phyloP scores from a whole-genome alignment of 2,888 invertebrate species.

The Mimumesa dahlbomi region DNA sequence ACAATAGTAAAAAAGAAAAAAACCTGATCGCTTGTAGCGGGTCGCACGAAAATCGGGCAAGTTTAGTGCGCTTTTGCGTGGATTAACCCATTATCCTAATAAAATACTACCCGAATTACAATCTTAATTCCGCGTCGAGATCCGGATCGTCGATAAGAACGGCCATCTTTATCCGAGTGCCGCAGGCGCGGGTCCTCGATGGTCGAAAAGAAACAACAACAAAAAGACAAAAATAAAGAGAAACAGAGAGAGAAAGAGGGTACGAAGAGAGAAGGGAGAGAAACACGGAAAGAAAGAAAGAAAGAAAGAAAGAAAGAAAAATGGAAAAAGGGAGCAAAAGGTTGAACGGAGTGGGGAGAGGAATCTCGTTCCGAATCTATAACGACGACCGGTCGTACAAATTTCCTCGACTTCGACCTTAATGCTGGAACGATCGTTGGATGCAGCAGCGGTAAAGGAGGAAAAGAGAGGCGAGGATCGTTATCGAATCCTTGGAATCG shows the following conservation, averaged over 20 bases:
- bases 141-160: slow-evolving; percentile 49
- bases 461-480: slow-evolving; percentile 27
- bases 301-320: too few relatives aligned
- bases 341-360: neutral
- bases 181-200: slow-evolving; percentile 23
- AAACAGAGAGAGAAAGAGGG: too few relatives aligned
- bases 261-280: too few relatives aligned
- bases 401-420: slow-evolving; percentile 62
- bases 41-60: too few relatives aligned
- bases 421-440: slow-evolving; percentile 32
- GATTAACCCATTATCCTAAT: slow-evolving; percentile 47
- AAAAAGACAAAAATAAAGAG: too few relatives aligned
- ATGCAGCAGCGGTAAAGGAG: neutral
- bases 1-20: too few relatives aligned
- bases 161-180: slow-evolving; percentile 53
- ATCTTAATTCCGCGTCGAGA: slow-evolving; percentile 53
- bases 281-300: too few relatives aligned
- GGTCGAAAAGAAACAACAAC: slow-evolving; percentile 6
- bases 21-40: too few relatives aligned
- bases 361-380: slow-evolving; percentile 71
- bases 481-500: slow-evolving; percentile 74
- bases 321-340: slow-evolving; percentile 1
- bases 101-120: slow-evolving; percentile 44
- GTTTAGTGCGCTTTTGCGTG: neutral
- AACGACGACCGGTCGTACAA: slow-evolving; percentile 72